Evolutionary conservation across 1,140 invertebrate species (phyloP), one percentile per base, ranked within the genome.

Genomic region (Heliconius nattereri): DNA sequence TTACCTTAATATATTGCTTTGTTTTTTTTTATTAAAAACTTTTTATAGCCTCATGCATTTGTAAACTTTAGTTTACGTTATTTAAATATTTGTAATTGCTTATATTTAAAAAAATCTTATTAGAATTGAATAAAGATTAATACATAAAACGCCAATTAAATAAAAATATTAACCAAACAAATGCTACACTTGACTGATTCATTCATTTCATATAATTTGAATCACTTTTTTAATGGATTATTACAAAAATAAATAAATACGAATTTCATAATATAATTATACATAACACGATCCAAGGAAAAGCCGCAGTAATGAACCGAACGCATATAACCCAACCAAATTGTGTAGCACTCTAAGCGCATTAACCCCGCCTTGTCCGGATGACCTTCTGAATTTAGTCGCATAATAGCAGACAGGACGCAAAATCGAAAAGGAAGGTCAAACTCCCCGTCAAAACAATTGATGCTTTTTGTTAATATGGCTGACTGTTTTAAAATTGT

Each of bases 361-460:
- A 83, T 87, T 87, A 83, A 86, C 85, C 86, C 83, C 80, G 57
- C 75, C 37, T 35, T 79, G 83, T 80, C 75, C 80, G 19, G 87
- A 85, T 81, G 87, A 88, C 85, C 89, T 87, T 80, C 84, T 78
- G 74, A 86, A 78, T 90, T 93, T 88, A 79, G 91, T 90, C 85
- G 86, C 85, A 82, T 91, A 92, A 90, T 79, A 81, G 79, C 85
- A 90, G 89, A 90, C 90, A 91, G 92, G 89, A 93, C 91, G 91
- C 89, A 90, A 94, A 91, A 90, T 90, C 87, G 85, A 86, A 92
- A 87, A 85, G 82, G 86, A 93, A 93, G 94, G 89, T 93, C 90
- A 93, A 87, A 87, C 88, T 81, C 89, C 89, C 92, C 91, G 94
- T 95, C 92, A 94, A 92, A 95, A 95, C 92, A 94, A 91, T 91